These are phyloP conservation scores for Drosophila repleta DNA, from an alignment of 1,140 invertebrate species.

Conservation along the genomic window DNA sequence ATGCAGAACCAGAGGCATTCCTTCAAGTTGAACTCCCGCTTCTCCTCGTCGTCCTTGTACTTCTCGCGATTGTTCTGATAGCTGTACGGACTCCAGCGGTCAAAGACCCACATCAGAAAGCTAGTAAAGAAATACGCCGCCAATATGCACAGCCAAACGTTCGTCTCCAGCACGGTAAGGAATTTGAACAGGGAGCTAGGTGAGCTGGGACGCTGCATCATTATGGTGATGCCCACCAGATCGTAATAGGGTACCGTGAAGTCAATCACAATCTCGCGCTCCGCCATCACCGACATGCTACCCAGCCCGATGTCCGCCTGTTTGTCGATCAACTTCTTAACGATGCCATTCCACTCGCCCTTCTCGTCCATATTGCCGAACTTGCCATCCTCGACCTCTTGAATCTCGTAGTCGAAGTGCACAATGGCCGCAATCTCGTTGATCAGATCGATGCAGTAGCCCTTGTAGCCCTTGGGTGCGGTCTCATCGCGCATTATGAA, in stretches of 20 bases:
- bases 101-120: conserved; percentile 97
- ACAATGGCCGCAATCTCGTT: conserved; percentile 92
- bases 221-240: conserved; percentile 95
- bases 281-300: conserved; percentile 96
- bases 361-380: conserved; percentile 94
- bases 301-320: conserved; percentile 95
- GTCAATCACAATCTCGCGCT: conserved; percentile 96
- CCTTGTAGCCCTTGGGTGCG: conserved; percentile 89
- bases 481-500: conserved; percentile 91
- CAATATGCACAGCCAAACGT: conserved; percentile 98
- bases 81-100: conserved; percentile 97
- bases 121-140: conserved; percentile 98
- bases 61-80: conserved; percentile 97
- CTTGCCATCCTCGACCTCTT: conserved; percentile 89
- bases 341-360: conserved; percentile 96
- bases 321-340: conserved; percentile 95
- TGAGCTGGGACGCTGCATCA: conserved; percentile 86
- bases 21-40: conserved; percentile 97
- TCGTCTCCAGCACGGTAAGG: conserved; percentile 96
- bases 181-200: conserved; percentile 98
- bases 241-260: conserved; percentile 98
- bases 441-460: conserved; percentile 97
- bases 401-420: conserved; percentile 95
- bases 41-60: conserved; percentile 97
- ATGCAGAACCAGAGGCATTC: conserved; percentile 99